Base-by-base conservation (phyloP, 2,888 invertebrate genomes). In the Dimorphilus gyrociliatus region DNA sequence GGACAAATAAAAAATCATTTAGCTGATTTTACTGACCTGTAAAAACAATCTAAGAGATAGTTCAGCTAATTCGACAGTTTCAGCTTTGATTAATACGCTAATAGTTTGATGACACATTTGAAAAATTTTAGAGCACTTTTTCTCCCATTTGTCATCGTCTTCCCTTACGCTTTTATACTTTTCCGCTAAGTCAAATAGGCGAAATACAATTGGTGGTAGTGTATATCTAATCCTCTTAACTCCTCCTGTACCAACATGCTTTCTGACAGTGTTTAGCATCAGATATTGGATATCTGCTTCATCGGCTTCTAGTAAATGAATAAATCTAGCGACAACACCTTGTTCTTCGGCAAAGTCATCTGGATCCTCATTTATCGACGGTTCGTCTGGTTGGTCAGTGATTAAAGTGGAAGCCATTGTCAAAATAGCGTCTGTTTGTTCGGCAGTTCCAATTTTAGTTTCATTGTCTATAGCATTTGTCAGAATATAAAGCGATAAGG, bases 291-390 rank as follows among this genome's bases (percentile, higher is more conserved):
- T 62, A 72, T 78, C 85, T 63, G 61, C 53, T 35, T 61, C 60
- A 6, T 66, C 64, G 3, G 56, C 55, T 28, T 53, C 46, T 26
- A 71, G 47, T 23, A 67, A 51, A 45, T 66, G 64, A 12, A 70
- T 59, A 23, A 68, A 55, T 27, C 67, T 48, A 21, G 84, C 90
- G 33, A 97, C 70, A 13, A 90, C 68, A 23, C 84, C 81, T 59
- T 97, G 97, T 43, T 71, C 94, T 58, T 97, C 97, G 18, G 81
- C 78, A 58, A 94, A 84, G 62, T 94, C 94, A 53, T 97, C 94
- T 0, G 76, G 72, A 59, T 86, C 86, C 1, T 74, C 71, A 4
- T 49, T 48, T n/a, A 72, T 72, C 14, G 50, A 51, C 3, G 55
- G 59, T 38, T 55, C 53, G 35, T 57, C 59, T 36, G 45, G 53